Conservation (phyloP, 1,140 invertebrate genomes). For the Portunus trituberculatus region DNA sequence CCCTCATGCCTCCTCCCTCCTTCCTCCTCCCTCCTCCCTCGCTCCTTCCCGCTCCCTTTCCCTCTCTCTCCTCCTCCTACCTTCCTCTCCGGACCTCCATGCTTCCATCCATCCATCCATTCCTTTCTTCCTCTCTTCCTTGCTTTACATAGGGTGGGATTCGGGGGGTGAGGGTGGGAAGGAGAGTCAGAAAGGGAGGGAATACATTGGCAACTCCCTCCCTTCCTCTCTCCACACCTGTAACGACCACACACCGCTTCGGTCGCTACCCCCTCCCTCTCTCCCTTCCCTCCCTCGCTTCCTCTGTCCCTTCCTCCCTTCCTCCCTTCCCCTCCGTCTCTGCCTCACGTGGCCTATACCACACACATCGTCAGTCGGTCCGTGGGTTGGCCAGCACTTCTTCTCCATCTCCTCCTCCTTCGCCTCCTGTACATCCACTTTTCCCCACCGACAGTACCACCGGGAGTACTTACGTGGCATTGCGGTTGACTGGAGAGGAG, state of each 20-base stretch:
- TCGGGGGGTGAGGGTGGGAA: neutral
- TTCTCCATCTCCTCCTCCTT: neutral
- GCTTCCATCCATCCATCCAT: neutral
- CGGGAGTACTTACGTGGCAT: neutral
- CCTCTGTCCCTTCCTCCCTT: neutral
- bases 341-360: neutral
- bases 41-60: too few species aligned
- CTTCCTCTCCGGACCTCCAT: neutral
- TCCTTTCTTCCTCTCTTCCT: neutral
- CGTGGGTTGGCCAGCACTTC: neutral
- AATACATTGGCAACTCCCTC: neutral
- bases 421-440: neutral
- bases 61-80: too few species aligned
- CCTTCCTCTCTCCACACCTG: neutral
- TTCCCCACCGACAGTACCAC: neutral
- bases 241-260: neutral
- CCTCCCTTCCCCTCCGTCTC: neutral
- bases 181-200: neutral
- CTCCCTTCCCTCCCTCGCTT: neutral
- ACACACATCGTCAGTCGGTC: slow-evolving; percentile 7
- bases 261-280: neutral
- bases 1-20: neutral
- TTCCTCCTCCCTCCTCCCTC: neutral
- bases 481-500: neutral
- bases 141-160: neutral